Percentiles rank a stretch among this genome's conserved stretches.
Conservation (phyloP, 2,113 vertebrate genomes). For the Cyprinodon tularosa region DNA sequence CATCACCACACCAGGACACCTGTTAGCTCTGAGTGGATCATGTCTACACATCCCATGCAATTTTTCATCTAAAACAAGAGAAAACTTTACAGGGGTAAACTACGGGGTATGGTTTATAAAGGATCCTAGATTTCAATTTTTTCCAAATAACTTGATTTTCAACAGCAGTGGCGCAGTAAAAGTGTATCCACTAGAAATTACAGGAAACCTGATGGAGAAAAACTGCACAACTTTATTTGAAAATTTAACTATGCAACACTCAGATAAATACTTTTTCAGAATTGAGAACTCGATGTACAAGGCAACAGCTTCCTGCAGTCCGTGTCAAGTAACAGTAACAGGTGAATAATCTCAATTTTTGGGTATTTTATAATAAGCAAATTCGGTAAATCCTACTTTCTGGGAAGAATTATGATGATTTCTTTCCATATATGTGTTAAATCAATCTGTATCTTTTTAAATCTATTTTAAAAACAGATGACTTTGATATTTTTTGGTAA, state of each 20-base stretch:
- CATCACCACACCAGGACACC: background rate
- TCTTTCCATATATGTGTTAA: background rate
- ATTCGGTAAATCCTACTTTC: no score
- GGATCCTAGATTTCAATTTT: background rate
- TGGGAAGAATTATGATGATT: no score
- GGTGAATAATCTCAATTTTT: constrained; percentile 26
- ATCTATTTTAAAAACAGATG: background rate
- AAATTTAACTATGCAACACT: background rate
- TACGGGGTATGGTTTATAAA: background rate
- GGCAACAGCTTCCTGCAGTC: background rate
- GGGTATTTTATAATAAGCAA: background rate
- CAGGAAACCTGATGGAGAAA: background rate
- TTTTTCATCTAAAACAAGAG: background rate
- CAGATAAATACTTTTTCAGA: constrained; percentile 49
- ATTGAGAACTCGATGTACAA: fast-evolving
- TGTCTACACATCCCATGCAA: background rate
- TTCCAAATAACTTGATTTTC: background rate
- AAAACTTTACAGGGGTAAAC: background rate
- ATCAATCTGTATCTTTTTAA: background rate
- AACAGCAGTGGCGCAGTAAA: background rate
- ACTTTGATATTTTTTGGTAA: background rate
- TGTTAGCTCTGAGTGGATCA: background rate
- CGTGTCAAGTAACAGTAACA: constrained; percentile 19
- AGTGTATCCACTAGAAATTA: background rate
- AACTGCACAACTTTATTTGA: constrained; percentile 6